Evolutionary conservation across 1,140 invertebrate species (phyloP).

Genomic region (Papilio dardanus): DNA sequence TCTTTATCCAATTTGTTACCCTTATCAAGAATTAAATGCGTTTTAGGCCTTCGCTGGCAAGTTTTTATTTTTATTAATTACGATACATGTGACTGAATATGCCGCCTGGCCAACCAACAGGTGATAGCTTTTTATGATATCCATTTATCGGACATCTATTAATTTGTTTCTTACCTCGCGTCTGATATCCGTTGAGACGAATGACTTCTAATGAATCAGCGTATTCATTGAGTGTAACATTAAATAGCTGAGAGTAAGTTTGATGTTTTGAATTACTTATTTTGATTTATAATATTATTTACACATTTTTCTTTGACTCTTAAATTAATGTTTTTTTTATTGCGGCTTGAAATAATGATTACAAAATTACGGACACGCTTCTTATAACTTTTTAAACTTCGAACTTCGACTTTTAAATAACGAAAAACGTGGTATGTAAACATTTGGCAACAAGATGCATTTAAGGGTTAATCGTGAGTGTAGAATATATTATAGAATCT

Average conservation of each 20-base stretch:
- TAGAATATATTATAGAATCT: too few relatives aligned
- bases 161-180: conserved; percentile 63
- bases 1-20: conserved; percentile 82
- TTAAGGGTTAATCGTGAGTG: too few relatives aligned
- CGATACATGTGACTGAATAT: conserved; percentile 50
- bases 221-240: conserved; percentile 16
- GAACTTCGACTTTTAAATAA: too few relatives aligned
- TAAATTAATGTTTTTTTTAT: too few relatives aligned
- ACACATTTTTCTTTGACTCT: background rate
- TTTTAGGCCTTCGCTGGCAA: conserved; percentile 71
- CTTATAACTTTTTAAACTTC: too few relatives aligned
- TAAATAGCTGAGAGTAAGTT: background rate
- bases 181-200: conserved; percentile 38
- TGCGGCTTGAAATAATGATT: too few relatives aligned
- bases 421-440: too few relatives aligned
- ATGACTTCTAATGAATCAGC: conserved; percentile 25
- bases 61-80: conserved; percentile 80
- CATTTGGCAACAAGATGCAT: too few relatives aligned
- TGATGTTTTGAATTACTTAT: too few relatives aligned
- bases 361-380: too few relatives aligned
- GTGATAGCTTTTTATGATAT: conserved; percentile 62
- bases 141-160: conserved; percentile 61
- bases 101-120: conserved; percentile 49
- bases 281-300: background rate
- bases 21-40: conserved; percentile 82